Conservation (phyloP, 2,888 invertebrate genomes). For the Spodoptera picta region DNA sequence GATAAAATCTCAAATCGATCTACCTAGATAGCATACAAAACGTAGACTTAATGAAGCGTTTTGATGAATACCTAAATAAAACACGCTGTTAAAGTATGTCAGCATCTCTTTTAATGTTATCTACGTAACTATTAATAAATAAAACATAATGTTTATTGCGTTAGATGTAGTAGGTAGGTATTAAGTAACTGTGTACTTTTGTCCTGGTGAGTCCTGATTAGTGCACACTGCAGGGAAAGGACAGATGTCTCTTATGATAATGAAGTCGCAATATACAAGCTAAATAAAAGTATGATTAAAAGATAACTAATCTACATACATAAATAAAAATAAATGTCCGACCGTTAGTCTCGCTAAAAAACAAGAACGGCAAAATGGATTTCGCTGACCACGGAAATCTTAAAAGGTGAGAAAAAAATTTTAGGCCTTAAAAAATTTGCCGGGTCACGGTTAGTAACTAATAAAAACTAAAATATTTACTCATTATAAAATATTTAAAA, state of each 20-base stretch:
- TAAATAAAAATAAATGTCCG: too few species aligned
- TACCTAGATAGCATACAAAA: not conserved
- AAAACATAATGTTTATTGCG: conserved; percentile 57
- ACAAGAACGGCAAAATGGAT: too few species aligned
- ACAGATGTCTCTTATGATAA: not conserved
- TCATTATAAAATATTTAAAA: too few species aligned
- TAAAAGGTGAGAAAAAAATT: too few species aligned
- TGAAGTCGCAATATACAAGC: not conserved
- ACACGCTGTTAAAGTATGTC: conserved; percentile 45
- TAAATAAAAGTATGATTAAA: too few species aligned
- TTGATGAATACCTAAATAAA: conserved; percentile 34
- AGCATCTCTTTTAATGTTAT: conserved; percentile 41
- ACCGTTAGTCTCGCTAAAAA: too few species aligned
- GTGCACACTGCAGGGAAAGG: not conserved
- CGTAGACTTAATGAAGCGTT: conserved; percentile 19
- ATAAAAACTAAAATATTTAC: too few species aligned
- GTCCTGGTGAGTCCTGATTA: conserved; percentile 31
- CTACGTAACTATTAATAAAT: conserved; percentile 57
- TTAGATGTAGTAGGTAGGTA: conserved; percentile 39
- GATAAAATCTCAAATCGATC: not conserved
- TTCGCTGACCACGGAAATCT: too few species aligned
- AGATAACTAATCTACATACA: too few species aligned
- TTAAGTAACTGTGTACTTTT: conserved; percentile 52
- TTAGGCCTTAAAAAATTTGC: too few species aligned
- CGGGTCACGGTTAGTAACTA: too few species aligned